A percentile compares a stretch with the other conserved stretches of the same genome.
phyloP scores from a whole-genome alignment of 2,797 vertebrate species.

The Eleutherodactylus coqui region DNA sequence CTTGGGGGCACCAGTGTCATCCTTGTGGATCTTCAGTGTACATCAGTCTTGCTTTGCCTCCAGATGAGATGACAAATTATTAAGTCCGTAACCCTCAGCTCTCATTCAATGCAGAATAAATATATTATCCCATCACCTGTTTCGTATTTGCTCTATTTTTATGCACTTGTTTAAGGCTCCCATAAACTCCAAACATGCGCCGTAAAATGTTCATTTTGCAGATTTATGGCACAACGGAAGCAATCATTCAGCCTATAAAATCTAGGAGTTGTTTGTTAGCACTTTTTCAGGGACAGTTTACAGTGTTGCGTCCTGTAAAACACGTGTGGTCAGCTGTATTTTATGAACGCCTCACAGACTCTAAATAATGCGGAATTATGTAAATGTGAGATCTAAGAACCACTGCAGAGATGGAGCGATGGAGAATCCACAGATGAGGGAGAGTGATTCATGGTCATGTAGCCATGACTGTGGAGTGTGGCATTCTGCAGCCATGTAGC shows the following conservation, averaged over 20 bases:
- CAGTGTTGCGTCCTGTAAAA: neutral
- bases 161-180: conserved; percentile 17
- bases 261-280: neutral
- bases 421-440: neutral
- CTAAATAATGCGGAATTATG: conserved; percentile 13
- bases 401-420: neutral
- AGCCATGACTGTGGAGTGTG: neutral
- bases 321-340: conserved; percentile 22
- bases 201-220: conserved; percentile 42
- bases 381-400: neutral
- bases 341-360: neutral
- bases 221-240: conserved; percentile 34
- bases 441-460: neutral
- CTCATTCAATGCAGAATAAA: conserved; percentile 23
- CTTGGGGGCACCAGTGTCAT: neutral
- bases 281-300: conserved; percentile 32
- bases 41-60: neutral
- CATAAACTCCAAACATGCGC: conserved; percentile 12
- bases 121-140: conserved; percentile 13
- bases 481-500: neutral
- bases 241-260: conserved; percentile 7
- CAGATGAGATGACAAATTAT: neutral
- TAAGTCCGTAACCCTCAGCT: no score
- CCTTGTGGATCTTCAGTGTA: neutral
- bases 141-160: conserved; percentile 4